Evolutionary conservation across 2,888 invertebrate genomes (phyloP).

Genomic region (Watsonalla cultraria): DNA sequence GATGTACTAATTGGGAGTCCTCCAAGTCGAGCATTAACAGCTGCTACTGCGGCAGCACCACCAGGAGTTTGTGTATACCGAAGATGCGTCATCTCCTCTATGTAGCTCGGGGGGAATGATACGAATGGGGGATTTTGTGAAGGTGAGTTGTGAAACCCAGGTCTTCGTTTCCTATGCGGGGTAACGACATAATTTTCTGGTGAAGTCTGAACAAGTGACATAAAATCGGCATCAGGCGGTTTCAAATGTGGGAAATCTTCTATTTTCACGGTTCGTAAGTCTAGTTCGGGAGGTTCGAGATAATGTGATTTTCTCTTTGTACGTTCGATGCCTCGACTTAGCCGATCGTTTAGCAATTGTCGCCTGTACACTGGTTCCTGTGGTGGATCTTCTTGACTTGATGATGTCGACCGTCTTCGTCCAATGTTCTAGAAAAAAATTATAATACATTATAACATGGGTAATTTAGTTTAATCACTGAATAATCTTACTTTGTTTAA

Average conservation of each 20-base stretch:
- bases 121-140: conserved; percentile 93
- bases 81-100: conserved; percentile 83
- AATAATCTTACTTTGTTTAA: background rate
- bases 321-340: conserved; percentile 80
- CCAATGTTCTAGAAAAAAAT: conserved; percentile 55
- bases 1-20: conserved; percentile 82
- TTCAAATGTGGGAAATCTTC: conserved; percentile 83
- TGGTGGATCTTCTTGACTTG: conserved; percentile 72
- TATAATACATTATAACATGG: background rate
- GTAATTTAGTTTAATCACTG: background rate
- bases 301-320: conserved; percentile 82
- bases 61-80: conserved; percentile 80
- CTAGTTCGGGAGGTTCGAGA: conserved; percentile 83
- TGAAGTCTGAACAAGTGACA: conserved; percentile 83
- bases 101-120: conserved; percentile 87
- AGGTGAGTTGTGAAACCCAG: conserved; percentile 92
- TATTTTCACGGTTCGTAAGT: conserved; percentile 81
- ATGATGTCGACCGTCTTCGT: conserved; percentile 71
- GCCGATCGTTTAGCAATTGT: conserved; percentile 79
- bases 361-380: conserved; percentile 78
- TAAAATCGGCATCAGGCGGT: conserved; percentile 84
- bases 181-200: conserved; percentile 93
- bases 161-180: conserved; percentile 90
- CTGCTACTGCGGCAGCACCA: conserved; percentile 79
- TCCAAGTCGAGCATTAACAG: conserved; percentile 72